Evolutionary conservation across 1,140 invertebrate species (phyloP).

Genomic region (Eupeodes corollae): DNA sequence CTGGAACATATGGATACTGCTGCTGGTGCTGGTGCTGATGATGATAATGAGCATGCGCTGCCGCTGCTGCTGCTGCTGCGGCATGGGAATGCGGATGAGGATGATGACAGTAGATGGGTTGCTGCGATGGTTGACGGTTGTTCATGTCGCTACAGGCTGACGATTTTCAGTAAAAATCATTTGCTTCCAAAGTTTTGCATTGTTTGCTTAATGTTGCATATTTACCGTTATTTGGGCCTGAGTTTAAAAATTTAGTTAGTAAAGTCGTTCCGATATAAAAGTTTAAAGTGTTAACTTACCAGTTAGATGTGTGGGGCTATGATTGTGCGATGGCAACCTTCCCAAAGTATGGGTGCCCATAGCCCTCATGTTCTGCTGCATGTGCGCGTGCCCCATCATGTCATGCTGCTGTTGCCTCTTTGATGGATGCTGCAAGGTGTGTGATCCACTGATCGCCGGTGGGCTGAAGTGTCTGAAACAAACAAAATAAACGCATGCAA

Average conservation of each 20-base stretch:
- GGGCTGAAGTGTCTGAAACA: constrained; percentile 35
- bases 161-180: constrained; percentile 85
- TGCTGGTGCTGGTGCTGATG: constrained; percentile 30
- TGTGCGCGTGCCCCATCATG: constrained; percentile 36
- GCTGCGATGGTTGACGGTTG: constrained; percentile 31
- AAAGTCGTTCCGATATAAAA: neutral
- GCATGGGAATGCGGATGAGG: constrained; percentile 33
- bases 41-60: constrained; percentile 34
- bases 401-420: constrained; percentile 34
- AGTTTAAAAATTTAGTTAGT: constrained; percentile 22
- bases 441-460: constrained; percentile 35
- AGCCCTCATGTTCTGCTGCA: constrained; percentile 40
- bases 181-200: constrained; percentile 86
- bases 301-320: constrained; percentile 37
- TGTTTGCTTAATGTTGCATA: constrained; percentile 87
- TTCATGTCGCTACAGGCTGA: constrained; percentile 37
- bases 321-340: constrained; percentile 42
- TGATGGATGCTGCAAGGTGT: constrained; percentile 35
- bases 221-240: constrained; percentile 62
- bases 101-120: constrained; percentile 35
- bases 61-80: constrained; percentile 22
- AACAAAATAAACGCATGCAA: neutral
- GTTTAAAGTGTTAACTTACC: constrained; percentile 22
- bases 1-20: constrained; percentile 22
- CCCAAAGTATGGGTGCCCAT: constrained; percentile 42